Conservation (phyloP, 2,113 vertebrate genomes). For the Alligator sinensis region DNA sequence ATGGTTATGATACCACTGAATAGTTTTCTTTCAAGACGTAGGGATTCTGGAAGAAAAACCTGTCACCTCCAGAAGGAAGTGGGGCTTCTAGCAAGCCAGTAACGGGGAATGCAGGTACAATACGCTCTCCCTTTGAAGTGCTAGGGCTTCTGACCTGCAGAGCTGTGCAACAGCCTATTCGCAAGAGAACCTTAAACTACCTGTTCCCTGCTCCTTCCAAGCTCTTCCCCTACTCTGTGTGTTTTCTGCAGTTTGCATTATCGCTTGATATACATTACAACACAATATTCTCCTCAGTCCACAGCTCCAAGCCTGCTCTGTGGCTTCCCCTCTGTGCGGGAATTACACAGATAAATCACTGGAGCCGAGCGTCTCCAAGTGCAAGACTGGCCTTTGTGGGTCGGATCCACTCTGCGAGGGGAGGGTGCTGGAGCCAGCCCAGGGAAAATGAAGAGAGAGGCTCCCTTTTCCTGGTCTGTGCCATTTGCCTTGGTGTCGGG, state of each 20-base stretch:
- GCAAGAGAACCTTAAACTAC: background rate
- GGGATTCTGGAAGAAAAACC: background rate
- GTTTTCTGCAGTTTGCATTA: fast-evolving
- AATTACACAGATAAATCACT: background rate
- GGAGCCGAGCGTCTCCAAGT: background rate
- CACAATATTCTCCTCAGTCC: background rate
- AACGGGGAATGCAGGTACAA: background rate
- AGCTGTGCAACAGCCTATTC: background rate
- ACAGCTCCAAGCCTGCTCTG: background rate
- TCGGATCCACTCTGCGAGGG: background rate
- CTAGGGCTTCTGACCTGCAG: background rate
- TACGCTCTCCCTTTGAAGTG: background rate
- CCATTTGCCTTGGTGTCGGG: background rate
- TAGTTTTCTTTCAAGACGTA: background rate
- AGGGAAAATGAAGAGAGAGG: conserved; percentile 27
- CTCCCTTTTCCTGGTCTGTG: conserved; percentile 25
- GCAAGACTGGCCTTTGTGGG: background rate
- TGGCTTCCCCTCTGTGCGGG: background rate
- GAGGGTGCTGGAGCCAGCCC: conserved; percentile 13
- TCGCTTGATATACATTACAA: background rate
- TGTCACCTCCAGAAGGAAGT: background rate
- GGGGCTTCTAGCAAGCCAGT: background rate
- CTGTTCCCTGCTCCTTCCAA: background rate
- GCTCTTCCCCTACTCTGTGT: background rate
- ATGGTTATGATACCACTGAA: background rate